phyloP scores from a whole-genome alignment of 2,113 vertebrate genomes.

The Cavia aperea region DNA sequence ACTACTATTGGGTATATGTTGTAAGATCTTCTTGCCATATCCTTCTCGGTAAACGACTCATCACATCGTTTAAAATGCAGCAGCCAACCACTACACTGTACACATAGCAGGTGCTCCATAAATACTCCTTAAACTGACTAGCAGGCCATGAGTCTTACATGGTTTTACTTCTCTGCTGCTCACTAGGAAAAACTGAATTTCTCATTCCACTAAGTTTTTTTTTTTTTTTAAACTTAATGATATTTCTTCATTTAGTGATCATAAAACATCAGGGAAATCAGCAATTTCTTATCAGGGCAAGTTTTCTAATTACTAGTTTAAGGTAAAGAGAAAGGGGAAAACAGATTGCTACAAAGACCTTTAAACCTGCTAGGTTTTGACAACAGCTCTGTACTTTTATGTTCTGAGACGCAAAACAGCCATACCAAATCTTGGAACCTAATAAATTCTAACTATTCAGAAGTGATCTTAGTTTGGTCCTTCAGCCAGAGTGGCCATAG shows the following conservation, averaged over 20 bases:
- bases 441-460: not conserved
- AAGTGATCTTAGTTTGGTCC: not conserved
- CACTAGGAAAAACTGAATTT: not conserved
- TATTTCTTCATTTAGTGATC: not conserved
- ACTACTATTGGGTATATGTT: not conserved
- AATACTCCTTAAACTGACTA: not conserved
- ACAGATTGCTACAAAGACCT: not conserved
- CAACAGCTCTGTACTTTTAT: slow-evolving; percentile 3
- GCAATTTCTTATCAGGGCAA: slow-evolving; percentile 5
- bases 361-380: slow-evolving; percentile 10
- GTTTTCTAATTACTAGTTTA: slow-evolving; percentile 4
- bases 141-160: not conserved
- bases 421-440: not conserved
- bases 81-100: not conserved
- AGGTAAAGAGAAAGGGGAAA: not conserved
- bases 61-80: not conserved
- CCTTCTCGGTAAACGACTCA: not conserved
- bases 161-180: not conserved
- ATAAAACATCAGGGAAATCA: slow-evolving; percentile 36
- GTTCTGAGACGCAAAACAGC: not conserved
- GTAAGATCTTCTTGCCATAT: not conserved
- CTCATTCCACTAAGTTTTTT: not conserved
- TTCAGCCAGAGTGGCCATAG: not conserved
- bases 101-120: not conserved
- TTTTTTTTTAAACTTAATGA: not conserved